Evolutionary conservation across 2,113 vertebrate species (phyloP).

Genomic region (Coryphaenoides rupestris): DNA sequence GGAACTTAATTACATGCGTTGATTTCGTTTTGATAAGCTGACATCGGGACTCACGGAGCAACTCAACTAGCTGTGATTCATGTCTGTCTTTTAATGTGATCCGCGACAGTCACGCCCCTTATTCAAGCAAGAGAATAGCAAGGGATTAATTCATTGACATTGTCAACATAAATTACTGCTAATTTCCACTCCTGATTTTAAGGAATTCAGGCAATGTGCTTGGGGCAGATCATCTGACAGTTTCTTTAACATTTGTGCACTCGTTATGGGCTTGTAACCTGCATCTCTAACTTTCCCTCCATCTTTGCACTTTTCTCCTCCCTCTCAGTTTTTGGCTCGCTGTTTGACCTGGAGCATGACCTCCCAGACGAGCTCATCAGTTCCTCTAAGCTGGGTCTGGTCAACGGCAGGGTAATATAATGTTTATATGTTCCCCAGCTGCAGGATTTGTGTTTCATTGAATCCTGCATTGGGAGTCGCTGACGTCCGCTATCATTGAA

Average conservation of each 20-base stretch:
- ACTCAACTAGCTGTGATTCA: too few species aligned
- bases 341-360: constrained; percentile 96
- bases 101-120: too few species aligned
- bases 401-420: constrained; percentile 73
- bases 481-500: too few species aligned
- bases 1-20: too few species aligned
- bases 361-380: constrained; percentile 97
- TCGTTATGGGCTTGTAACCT: constrained; percentile 3
- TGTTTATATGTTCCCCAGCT: too few species aligned
- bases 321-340: constrained; percentile 87
- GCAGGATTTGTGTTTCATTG: too few species aligned
- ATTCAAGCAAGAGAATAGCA: background rate
- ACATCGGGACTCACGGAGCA: too few species aligned
- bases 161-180: background rate
- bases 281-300: background rate
- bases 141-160: background rate
- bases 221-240: constrained; percentile 15
- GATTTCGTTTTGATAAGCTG: too few species aligned
- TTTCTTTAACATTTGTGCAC: constrained; percentile 16
- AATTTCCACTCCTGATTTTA: background rate
- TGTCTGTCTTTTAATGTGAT: too few species aligned
- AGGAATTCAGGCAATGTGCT: background rate
- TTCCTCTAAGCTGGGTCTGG: constrained; percentile 85
- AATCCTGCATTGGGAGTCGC: too few species aligned
- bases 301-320: constrained; percentile 34